Conservation (phyloP, 1,140 invertebrate species). For the Bombus consobrinus region DNA sequence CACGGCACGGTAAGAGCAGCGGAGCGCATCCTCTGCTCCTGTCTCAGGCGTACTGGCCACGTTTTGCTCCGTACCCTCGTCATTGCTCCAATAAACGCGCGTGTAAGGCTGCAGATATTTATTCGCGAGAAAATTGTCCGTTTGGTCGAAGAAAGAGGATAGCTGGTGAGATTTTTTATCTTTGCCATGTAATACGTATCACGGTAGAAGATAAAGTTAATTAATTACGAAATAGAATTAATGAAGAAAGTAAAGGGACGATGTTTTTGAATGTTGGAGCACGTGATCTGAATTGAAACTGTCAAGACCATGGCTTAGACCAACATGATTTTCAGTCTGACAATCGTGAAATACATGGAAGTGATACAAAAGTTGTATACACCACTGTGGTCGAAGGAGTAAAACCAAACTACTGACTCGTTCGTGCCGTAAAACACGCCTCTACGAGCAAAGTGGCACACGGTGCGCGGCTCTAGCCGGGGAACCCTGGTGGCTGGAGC, state of each 20-base stretch:
- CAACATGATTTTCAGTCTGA: no score
- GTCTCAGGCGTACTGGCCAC: constrained; percentile 20
- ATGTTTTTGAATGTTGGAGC: no score
- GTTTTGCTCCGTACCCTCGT: constrained; percentile 19
- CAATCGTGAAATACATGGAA: no score
- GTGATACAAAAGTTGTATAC: no score
- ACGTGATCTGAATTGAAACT: no score
- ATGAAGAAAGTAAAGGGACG: no score
- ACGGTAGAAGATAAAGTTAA: no score
- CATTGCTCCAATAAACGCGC: constrained; percentile 7
- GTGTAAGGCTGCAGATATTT: background rate
- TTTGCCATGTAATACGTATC: no score
- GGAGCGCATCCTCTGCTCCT: constrained; percentile 41
- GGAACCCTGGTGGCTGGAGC: background rate
- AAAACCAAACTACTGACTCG: background rate
- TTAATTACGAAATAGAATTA: no score
- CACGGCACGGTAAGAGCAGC: constrained; percentile 28
- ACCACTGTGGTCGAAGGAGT: no score
- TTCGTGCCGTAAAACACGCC: background rate
- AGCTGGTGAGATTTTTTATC: no score
- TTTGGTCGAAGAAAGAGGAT: background rate
- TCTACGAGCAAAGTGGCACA: constrained; percentile 18
- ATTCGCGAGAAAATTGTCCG: background rate
- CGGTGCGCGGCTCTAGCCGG: background rate
- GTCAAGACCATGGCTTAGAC: no score